Base-by-base conservation (phyloP, 2,888 invertebrate species). In the Drosophila rubida region DNA sequence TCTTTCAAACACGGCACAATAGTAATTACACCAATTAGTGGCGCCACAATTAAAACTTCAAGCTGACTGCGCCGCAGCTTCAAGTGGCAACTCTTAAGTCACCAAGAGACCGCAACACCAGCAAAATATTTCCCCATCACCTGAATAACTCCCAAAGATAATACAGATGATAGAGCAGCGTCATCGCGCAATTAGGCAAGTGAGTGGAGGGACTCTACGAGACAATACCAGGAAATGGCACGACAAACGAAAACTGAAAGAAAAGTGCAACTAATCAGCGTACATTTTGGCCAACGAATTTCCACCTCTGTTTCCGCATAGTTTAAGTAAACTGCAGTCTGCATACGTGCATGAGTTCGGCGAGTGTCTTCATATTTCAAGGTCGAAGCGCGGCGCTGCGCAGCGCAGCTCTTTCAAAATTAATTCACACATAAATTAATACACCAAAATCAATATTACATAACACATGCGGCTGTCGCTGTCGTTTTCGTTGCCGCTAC, bases 391-490 rank as follows among this genome's bases (percentile, higher is more conserved):
- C 32, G 4, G 25, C 25, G 41, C 37, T n/a, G 9, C 30, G 37
- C 60, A 58, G 9, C 30, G 37, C 60, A 58, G 63, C 51, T 63
- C 63, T 74, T 74, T 78, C 44, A 51, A 70, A 71, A 68, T 78
- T 23, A 74, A 87, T 85, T 83, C 82, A 83, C 87, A 87, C 79
- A 73, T 68, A 64, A 72, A 80, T 73, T 73, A 62, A 55, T 73
- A 68, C 23, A 44, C 53, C 60, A 80, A 82, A 69, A 76, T 74
- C 76, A 68, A 72, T 81, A 76, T 83, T 83, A 85, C 87, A 87
- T 87, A 83, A 83, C 62, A 69, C 51, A 67, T 55, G 55, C 59
- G 57, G 49, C 32, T 67, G 65, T 25, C 25, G 57, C 30, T 50
- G 49, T 22, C 7, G 23, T 23, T 25, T 37, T n/a, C 16, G 50